phyloP scores from a whole-genome alignment of 2,888 invertebrate species.

The Sphecodes monilicornis region DNA sequence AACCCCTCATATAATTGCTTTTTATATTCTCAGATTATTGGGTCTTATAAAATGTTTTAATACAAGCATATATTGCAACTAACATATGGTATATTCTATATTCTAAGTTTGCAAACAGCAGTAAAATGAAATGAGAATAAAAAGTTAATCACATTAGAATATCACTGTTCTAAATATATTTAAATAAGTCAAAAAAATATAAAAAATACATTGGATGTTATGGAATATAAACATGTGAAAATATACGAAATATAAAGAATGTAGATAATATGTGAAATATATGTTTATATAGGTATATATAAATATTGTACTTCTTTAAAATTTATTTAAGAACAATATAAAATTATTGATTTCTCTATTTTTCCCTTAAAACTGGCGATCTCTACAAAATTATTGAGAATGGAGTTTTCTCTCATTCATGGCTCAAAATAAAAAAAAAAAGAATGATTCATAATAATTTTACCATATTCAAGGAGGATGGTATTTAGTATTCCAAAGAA shows the following conservation, averaged over 20 bases:
- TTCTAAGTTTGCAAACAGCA: no score
- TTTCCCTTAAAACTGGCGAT: background rate
- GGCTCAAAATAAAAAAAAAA: background rate
- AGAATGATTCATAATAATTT: slow-evolving; percentile 33
- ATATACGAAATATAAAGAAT: no score
- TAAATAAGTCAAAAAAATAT: no score
- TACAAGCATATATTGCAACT: background rate
- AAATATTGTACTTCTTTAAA: background rate
- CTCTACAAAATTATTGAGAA: background rate
- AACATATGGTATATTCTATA: no score
- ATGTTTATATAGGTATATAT: background rate
- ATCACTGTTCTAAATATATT: no score
- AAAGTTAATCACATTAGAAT: no score
- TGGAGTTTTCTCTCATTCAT: background rate
- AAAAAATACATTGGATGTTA: no score
- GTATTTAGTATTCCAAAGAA: slow-evolving; percentile 81
- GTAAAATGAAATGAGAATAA: no score
- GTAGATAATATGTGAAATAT: no score
- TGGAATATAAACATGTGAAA: no score
- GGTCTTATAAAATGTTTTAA: background rate
- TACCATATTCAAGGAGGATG: slow-evolving; percentile 81
- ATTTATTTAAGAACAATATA: background rate
- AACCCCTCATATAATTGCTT: slow-evolving; percentile 31
- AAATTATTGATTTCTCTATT: background rate
- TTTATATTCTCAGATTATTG: background rate